phyloP scores from a whole-genome alignment of 2,888 invertebrate genomes.

The Coecobrya sp. region DNA sequence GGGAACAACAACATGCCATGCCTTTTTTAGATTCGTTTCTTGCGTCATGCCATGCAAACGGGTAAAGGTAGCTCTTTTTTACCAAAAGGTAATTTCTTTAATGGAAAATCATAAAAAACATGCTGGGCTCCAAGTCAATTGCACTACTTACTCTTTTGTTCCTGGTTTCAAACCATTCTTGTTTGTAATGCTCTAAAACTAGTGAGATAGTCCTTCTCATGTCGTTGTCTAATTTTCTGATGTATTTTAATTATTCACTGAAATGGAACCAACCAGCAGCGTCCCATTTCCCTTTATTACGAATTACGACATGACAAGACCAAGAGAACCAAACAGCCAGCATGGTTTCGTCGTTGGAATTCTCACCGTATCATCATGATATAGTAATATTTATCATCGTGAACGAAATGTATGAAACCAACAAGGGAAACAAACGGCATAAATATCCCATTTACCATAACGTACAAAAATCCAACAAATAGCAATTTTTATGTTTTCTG shows the following conservation, averaged over 20 bases:
- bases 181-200: not conserved
- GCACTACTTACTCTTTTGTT: too few species aligned
- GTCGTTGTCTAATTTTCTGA: not conserved
- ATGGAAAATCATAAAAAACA: too few species aligned
- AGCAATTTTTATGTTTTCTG: too few species aligned
- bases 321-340: not conserved
- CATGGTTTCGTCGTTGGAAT: not conserved
- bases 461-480: not conserved
- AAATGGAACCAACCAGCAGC: conserved; percentile 32
- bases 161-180: too few species aligned
- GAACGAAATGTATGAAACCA: not conserved
- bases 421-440: not conserved
- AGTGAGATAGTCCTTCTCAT: not conserved
- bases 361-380: not conserved
- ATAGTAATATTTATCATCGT: not conserved
- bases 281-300: not conserved
- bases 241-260: conserved; percentile 61
- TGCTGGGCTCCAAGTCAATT: too few species aligned
- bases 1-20: too few species aligned
- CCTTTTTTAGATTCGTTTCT: too few species aligned
- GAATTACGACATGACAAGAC: not conserved
- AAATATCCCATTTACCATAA: not conserved
- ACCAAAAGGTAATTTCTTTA: too few species aligned
- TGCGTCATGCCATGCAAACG: too few species aligned
- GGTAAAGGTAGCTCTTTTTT: too few species aligned